Evolutionary conservation across 2,113 vertebrate species (phyloP).

Genomic region (Halichoerus grypus): DNA sequence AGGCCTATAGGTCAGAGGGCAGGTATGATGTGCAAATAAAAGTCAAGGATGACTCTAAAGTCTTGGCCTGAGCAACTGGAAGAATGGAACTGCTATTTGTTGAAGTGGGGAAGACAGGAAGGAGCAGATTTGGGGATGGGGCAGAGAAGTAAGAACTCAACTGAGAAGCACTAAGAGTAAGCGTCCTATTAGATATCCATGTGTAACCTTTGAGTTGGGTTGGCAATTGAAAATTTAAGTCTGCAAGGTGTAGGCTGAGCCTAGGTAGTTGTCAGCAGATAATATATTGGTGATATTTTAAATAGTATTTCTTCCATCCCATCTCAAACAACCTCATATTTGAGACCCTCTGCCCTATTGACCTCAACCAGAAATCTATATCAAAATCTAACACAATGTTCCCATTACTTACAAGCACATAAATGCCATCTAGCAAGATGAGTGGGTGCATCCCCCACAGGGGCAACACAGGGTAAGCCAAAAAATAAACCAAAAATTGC

Average conservation of each 20-base stretch:
- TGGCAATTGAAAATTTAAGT: not conserved
- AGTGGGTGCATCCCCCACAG: not conserved
- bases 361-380: not conserved
- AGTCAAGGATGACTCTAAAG: too few relatives aligned
- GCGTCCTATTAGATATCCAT: not conserved
- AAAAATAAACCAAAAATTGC: not conserved
- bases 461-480: not conserved
- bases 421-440: not conserved
- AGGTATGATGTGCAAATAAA: too few relatives aligned
- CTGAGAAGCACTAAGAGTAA: accelerated
- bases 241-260: not conserved
- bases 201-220: not conserved
- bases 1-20: too few relatives aligned
- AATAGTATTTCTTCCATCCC: not conserved
- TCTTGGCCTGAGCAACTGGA: too few relatives aligned
- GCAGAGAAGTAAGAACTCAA: not conserved
- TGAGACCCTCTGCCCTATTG: not conserved
- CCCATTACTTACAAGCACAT: not conserved
- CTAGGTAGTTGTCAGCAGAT: accelerated
- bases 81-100: not conserved
- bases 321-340: not conserved
- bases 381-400: not conserved
- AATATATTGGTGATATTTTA: not conserved
- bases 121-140: not conserved
- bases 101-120: not conserved